Conservation (phyloP, 2,113 vertebrate species). For the Chinchilla lanigera region DNA sequence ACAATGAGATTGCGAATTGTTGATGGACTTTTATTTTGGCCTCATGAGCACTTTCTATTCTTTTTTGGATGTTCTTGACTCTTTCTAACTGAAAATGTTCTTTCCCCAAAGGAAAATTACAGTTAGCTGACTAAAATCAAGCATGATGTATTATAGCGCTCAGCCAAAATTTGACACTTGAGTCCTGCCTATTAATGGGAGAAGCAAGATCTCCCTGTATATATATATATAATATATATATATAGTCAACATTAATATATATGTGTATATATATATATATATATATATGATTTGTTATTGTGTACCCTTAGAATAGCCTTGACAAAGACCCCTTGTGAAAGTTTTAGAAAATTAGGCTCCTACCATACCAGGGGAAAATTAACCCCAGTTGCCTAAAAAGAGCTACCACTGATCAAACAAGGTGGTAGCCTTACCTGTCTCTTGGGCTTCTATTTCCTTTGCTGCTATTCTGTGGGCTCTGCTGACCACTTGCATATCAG, state of each 20-base stretch:
- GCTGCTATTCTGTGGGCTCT: background rate
- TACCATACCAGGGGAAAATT: background rate
- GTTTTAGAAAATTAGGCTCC: background rate
- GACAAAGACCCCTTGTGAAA: background rate
- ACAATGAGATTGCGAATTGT: background rate
- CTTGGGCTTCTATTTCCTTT: background rate
- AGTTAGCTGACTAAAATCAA: background rate
- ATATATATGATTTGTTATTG: background rate
- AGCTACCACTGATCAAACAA: background rate
- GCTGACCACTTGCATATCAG: background rate
- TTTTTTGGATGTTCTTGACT: background rate
- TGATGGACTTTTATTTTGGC: background rate
- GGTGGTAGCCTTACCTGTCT: background rate
- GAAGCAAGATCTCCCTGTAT: background rate
- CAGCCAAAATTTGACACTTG: background rate
- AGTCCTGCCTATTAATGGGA: background rate
- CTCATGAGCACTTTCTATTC: background rate
- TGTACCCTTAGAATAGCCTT: background rate
- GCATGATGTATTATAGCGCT: background rate
- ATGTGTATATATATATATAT: too few species aligned
- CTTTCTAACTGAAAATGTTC: background rate
- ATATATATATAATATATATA: too few species aligned
- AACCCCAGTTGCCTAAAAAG: background rate
- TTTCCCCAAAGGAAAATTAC: background rate
- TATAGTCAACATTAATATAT: too few species aligned